Evolutionary conservation across 2,888 invertebrate species (phyloP), one percentile per base, ranked within the genome.

Genomic region (Salpingus planirostris): DNA sequence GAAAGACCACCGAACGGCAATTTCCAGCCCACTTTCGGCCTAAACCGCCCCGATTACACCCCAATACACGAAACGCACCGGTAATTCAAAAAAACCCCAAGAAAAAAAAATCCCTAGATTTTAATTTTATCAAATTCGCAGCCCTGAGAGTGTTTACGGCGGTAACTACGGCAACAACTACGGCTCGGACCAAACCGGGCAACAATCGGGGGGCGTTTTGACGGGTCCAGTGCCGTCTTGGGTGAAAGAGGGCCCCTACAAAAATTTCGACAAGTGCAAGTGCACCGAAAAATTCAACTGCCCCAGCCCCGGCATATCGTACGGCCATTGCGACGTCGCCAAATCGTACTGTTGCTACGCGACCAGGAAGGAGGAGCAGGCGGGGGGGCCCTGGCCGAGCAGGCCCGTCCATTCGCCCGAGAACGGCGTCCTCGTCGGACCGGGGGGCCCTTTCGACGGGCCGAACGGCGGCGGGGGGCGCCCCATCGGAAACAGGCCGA

Each of bases 311-410:
- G 72, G 70, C 24, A 59, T 74, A 18, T 66, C 69, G 36, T 72
- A 73, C 43, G 75, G 74, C 7, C 70, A 71, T 11, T 80, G 80
- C 47, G 75, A 76, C 15, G 60, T 61, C 0, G 76, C 75, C 5
- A 76, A 76, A 54, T 71, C 68, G 43, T 71, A 79, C 38, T 80
- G 80, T 53, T 80, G 80, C 50, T 76, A 70, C 59, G 70, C 70
- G 33, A 54, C 51, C 3, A 52, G 56, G 26, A 50, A 48, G 27
- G 38, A 33, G n/a, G 36, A 40, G 15, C 31, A 41, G 11, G 11
- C 55, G 7, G 60, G 54, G 1, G 56, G 59, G 8, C 56, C 59
- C 2, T 29, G 52, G 11, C 64, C 65, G 1, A 50, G 49, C 21
- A 47, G 55, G 24, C 64, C 63, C 1, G 43, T 56, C 6, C 59